phyloP scores from a whole-genome alignment of 2,888 invertebrate genomes.

The Netelia virgata region DNA sequence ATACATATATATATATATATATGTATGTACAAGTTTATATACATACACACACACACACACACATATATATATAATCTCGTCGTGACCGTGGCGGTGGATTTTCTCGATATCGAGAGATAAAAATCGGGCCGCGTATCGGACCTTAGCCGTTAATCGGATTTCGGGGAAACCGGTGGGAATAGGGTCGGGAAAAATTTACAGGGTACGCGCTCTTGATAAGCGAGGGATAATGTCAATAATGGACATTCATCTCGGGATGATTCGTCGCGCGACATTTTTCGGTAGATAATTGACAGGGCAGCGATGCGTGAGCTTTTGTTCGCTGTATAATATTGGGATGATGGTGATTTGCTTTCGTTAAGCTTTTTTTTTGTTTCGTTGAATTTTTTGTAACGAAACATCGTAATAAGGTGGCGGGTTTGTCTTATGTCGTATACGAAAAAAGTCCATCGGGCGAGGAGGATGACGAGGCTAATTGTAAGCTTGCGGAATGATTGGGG shows the following conservation, averaged over 20 bases:
- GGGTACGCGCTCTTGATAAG: neutral
- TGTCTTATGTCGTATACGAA: neutral
- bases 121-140: constrained; percentile 17
- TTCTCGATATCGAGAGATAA: neutral
- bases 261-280: constrained; percentile 29
- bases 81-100: neutral
- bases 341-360: constrained; percentile 8
- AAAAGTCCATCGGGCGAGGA: constrained; percentile 55
- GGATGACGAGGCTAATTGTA: constrained; percentile 67
- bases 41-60: too few species aligned
- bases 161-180: neutral
- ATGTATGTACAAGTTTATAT: neutral
- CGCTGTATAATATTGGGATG: constrained; percentile 22
- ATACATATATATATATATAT: neutral
- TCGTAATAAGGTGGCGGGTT: constrained; percentile 12
- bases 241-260: constrained; percentile 3
- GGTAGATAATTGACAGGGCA: constrained; percentile 65
- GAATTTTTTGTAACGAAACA: constrained; percentile 13
- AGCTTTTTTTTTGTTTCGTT: constrained; percentile 33
- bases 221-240: neutral
- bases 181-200: neutral
- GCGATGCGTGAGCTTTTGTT: constrained; percentile 35
- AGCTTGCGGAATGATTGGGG: constrained; percentile 74
- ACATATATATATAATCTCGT: neutral
- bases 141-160: neutral